Evolutionary conservation across 2,888 invertebrate species (phyloP), one percentile per base, ranked within the genome.

Genomic region (Cheilosia scutellata): DNA sequence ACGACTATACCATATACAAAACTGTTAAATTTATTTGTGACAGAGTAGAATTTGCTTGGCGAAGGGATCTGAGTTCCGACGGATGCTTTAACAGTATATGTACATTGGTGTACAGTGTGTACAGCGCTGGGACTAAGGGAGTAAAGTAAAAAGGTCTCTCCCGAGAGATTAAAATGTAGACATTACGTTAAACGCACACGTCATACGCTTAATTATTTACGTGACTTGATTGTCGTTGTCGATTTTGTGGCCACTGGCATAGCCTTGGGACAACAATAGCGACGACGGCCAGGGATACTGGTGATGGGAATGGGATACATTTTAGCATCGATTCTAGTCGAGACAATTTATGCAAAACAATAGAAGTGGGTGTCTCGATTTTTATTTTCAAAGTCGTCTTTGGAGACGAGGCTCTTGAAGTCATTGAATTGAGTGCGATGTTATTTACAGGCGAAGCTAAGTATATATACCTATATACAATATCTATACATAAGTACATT

Each of bases 181-280:
- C 86, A 77, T 86, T 82, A 82, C 82, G 66, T 76, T 86, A 86
- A 86, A 90, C 89, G 91, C 90, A 91, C 92, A 91, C 92, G 92
- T 92, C 92, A 92, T 91, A 91, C 90, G 91, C 90, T 92, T 92
- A 92, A 92, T 92, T 92, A 92, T 92, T 92, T 92, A 92, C 92
- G 92, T 92, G 92, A 92, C 92, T 91, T 91, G 90, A 90, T 90
- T 90, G 89, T 87, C 89, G 87, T 88, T 89, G 89, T 88, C 78
- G 80, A 74, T 76, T 90, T 82, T 86, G 78, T 84, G 84, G 84
- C 75, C 68, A 58, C 66, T 68, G 57, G 51, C 51, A 74, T 31
- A 68, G 68, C 55, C 42, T 57, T 74, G 75, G 29, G 27, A 58
- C 11, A 51, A 66, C 44, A 58, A 27, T 3, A 33, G 11, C 16